A percentile compares a stretch with the other conserved stretches of the same genome.
These are phyloP conservation scores for Saccostrea cuccullata DNA, from an alignment of 1,140 invertebrate species.

Conservation along the genomic window DNA sequence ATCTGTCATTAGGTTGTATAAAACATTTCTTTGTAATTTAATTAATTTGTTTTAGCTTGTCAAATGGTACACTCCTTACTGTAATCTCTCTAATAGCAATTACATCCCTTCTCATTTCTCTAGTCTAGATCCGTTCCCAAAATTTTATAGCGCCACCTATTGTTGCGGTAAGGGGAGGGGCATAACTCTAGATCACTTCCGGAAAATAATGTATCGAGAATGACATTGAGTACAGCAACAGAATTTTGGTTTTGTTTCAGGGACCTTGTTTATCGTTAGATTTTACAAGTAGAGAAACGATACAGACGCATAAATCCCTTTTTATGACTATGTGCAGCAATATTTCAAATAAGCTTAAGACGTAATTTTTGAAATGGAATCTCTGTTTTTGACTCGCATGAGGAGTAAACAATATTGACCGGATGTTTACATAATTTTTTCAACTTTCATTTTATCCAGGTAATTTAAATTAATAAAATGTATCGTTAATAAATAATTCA, in stretches of 20 bases:
- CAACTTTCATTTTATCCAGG: background rate
- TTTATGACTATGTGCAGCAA: background rate
- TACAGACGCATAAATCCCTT: background rate
- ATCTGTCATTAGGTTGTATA: too few relatives aligned
- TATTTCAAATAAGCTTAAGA: background rate
- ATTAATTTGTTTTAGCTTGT: background rate
- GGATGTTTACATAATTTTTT: conserved; percentile 19
- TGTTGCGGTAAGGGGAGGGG: background rate
- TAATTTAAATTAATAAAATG: background rate
- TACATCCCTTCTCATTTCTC: background rate
- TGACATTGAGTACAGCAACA: background rate
- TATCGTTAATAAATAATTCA: too few relatives aligned
- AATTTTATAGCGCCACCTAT: background rate
- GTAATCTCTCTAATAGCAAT: too few relatives aligned
- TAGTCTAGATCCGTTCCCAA: background rate
- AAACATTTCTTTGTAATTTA: background rate
- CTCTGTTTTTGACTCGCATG: background rate
- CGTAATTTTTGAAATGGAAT: background rate
- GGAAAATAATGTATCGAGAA: background rate
- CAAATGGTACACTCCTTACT: too few relatives aligned
- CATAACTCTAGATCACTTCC: background rate
- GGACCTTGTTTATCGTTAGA: conserved; percentile 18
- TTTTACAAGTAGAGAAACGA: background rate
- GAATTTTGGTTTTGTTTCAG: conserved; percentile 9
- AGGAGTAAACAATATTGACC: background rate